Percentiles rank a stretch among this genome's conserved stretches.
Conservation (phyloP, 2,113 vertebrate genomes). For the Heloderma charlesbogerti region DNA sequence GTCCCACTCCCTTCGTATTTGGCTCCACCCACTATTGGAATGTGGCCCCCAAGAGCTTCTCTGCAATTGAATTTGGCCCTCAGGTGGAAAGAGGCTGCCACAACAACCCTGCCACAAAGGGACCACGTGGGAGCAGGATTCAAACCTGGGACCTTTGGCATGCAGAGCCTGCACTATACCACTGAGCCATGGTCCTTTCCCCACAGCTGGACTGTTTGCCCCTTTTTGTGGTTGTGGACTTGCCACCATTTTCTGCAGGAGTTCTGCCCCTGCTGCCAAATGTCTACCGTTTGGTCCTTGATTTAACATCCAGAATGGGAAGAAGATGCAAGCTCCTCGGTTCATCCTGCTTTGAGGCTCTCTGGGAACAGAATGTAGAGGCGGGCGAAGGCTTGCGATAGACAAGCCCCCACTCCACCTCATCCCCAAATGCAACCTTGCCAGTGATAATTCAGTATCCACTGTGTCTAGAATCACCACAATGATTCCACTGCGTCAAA, state of each 20-base stretch:
- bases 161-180: too few relatives aligned
- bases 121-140: neutral
- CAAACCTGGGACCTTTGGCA: neutral
- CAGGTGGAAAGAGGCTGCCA: too few relatives aligned
- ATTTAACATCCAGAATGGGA: neutral
- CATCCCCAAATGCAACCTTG: neutral
- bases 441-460: neutral
- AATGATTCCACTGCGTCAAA: neutral
- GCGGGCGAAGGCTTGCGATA: too few relatives aligned
- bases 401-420: neutral
- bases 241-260: neutral
- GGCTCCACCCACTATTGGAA: too few relatives aligned
- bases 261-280: neutral
- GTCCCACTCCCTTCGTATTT: too few relatives aligned
- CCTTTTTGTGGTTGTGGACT: neutral
- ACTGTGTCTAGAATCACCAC: neutral
- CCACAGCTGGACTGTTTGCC: too few relatives aligned
- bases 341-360: neutral
- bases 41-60: too few relatives aligned
- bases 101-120: neutral
- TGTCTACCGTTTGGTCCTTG: neutral
- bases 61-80: too few relatives aligned
- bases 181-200: too few relatives aligned
- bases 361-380: neutral
- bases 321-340: neutral